phyloP scores from a whole-genome alignment of 1,140 invertebrate species.

The Ephestia elutella region DNA sequence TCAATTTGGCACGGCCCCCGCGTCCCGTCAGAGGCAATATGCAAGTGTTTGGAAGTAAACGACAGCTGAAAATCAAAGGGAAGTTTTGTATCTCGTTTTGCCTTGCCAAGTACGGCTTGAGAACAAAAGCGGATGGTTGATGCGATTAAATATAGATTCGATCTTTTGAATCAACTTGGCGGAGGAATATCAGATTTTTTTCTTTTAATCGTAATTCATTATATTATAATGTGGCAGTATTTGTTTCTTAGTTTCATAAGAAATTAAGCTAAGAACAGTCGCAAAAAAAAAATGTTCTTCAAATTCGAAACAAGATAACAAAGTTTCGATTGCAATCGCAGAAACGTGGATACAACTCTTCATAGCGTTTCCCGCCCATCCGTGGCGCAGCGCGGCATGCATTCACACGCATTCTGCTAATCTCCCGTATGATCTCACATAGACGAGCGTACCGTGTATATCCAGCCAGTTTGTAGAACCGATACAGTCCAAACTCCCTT shows the following conservation, averaged over 20 bases:
- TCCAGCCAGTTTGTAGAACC: constrained; percentile 67
- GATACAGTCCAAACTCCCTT: constrained; percentile 57
- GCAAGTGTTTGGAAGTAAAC: constrained; percentile 37
- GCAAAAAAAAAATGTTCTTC: not conserved
- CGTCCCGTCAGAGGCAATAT: constrained; percentile 20
- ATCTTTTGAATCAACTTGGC: not conserved
- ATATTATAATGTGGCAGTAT: too few relatives aligned
- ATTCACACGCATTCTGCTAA: constrained; percentile 71
- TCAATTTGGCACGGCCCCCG: constrained; percentile 44
- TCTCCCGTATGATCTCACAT: constrained; percentile 69
- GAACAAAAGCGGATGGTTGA: constrained; percentile 4
- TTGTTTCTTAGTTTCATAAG: too few relatives aligned
- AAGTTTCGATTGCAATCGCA: constrained; percentile 36
- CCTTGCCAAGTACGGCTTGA: constrained; percentile 9
- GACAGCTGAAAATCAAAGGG: constrained; percentile 56
- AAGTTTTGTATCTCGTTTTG: constrained; percentile 29
- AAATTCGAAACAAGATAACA: not conserved
- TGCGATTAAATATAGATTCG: constrained; percentile 3
- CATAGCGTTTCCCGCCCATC: constrained; percentile 65
- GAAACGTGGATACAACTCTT: constrained; percentile 47
- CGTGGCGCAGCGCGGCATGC: constrained; percentile 54
- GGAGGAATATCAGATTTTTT: not conserved
- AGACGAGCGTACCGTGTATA: constrained; percentile 55
- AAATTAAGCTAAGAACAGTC: not conserved
- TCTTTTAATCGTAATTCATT: constrained; percentile 3